These are phyloP conservation scores for Heliconius ethilla DNA, from an alignment of 2,888 invertebrate genomes.

Conservation along the genomic window DNA sequence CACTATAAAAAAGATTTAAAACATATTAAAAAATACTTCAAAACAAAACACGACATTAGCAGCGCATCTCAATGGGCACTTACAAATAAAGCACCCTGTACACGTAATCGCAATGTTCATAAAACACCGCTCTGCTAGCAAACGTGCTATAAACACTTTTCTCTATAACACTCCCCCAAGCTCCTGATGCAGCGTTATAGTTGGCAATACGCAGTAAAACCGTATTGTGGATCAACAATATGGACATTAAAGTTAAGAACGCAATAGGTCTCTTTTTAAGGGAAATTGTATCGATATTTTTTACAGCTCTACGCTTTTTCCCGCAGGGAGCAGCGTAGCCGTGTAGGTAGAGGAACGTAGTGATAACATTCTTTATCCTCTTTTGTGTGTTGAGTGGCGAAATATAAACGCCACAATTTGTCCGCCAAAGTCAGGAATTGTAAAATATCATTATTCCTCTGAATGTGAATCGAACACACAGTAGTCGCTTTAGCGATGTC, in stretches of 20 bases:
- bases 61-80: background rate
- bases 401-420: too few relatives aligned
- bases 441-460: too few relatives aligned
- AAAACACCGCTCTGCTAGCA: constrained; percentile 45
- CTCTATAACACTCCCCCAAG: constrained; percentile 56
- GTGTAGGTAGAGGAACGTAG: background rate
- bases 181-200: constrained; percentile 18
- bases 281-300: background rate
- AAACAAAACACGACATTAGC: too few relatives aligned
- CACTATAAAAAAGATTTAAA: too few relatives aligned
- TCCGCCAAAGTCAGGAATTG: too few relatives aligned
- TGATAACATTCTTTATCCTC: background rate
- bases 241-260: background rate
- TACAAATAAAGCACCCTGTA: constrained; percentile 7
- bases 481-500: too few relatives aligned
- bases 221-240: constrained; percentile 15
- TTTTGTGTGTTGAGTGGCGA: background rate
- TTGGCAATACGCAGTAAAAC: constrained; percentile 7
- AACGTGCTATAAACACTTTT: constrained; percentile 65
- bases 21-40: too few relatives aligned
- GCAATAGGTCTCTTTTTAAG: background rate
- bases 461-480: too few relatives aligned
- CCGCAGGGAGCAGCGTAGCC: too few relatives aligned
- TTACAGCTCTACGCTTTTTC: too few relatives aligned
- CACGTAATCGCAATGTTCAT: constrained; percentile 34